Evolutionary conservation across 2,888 invertebrate species (phyloP).

Genomic region (Micropterix aruncella): DNA sequence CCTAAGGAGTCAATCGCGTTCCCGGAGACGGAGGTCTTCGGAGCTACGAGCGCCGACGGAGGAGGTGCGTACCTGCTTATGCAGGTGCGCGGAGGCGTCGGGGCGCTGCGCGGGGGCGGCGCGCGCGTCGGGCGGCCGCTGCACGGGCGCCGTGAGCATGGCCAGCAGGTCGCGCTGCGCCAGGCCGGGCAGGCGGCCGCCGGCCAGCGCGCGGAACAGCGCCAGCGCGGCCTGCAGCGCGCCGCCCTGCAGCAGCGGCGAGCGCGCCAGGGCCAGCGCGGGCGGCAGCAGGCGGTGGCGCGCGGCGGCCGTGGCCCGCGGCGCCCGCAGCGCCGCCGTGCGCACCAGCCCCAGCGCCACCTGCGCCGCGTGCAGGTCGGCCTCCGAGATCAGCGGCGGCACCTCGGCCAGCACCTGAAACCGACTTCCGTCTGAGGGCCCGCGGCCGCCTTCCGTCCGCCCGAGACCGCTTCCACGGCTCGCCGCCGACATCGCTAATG

Average conservation of each 20-base stretch:
- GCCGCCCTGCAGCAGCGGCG: slow-evolving; percentile 85
- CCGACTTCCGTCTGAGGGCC: no score
- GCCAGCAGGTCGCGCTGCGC: slow-evolving; percentile 70
- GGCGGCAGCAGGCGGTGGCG: slow-evolving; percentile 68
- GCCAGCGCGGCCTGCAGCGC: slow-evolving; percentile 84
- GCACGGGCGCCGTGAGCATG: slow-evolving; percentile 61
- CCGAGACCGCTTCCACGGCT: no score
- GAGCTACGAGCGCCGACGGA: no score
- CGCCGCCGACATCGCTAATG: no score
- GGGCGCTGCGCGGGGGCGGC: slow-evolving; percentile 33
- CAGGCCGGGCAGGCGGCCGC: slow-evolving; percentile 64
- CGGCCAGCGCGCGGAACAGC: slow-evolving; percentile 84
- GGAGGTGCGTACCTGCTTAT: slow-evolving; percentile 49
- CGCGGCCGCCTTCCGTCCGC: no score
- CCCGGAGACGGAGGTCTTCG: no score
- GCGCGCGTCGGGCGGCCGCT: slow-evolving; percentile 58
- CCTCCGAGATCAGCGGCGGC: slow-evolving; percentile 81
- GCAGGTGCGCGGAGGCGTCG: slow-evolving; percentile 36
- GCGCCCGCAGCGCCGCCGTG: slow-evolving; percentile 65
- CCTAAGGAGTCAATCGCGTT: no score
- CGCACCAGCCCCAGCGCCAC: slow-evolving; percentile 72
- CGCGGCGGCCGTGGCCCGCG: slow-evolving; percentile 59
- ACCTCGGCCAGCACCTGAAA: slow-evolving; percentile 68
- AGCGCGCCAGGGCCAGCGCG: slow-evolving; percentile 74
- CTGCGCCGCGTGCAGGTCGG: slow-evolving; percentile 94